Conservation (phyloP, 2,888 invertebrate genomes). For the Archaeoteleia sp. region DNA sequence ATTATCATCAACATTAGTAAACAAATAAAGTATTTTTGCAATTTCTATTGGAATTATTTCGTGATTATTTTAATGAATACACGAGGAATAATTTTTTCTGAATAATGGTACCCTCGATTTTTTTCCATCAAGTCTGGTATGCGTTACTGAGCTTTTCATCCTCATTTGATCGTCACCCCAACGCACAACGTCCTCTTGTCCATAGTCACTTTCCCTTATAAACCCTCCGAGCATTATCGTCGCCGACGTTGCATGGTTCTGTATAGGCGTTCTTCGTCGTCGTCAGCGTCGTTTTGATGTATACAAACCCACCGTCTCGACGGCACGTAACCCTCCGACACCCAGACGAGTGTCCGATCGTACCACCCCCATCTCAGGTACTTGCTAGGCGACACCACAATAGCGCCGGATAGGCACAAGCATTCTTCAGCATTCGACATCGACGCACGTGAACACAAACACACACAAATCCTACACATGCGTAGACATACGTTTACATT, state of each 20-base stretch:
- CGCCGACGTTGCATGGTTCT: slow-evolving; percentile 43
- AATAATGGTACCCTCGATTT: slow-evolving; percentile 14
- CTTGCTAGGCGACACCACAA: slow-evolving; percentile 54
- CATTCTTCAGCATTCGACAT: slow-evolving; percentile 40
- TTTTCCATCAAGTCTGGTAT: slow-evolving; percentile 34
- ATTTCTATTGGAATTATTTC: too few relatives aligned
- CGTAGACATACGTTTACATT: too few relatives aligned
- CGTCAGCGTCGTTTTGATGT: slow-evolving; percentile 44
- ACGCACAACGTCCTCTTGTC: slow-evolving; percentile 40
- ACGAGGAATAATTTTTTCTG: slow-evolving; percentile 8
- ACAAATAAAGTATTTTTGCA: too few relatives aligned
- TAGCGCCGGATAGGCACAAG: slow-evolving; percentile 49
- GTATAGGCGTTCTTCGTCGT: slow-evolving; percentile 40
- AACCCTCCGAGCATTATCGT: slow-evolving; percentile 50
- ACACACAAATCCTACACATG: too few relatives aligned
- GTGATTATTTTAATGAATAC: slow-evolving; percentile 19
- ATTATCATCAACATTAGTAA: neutral
- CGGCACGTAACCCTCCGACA: slow-evolving; percentile 48
- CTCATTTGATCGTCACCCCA: slow-evolving; percentile 45
- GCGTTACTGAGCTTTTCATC: slow-evolving; percentile 45
- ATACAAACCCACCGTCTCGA: slow-evolving; percentile 46
- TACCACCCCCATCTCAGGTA: slow-evolving; percentile 46
- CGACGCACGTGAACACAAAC: too few relatives aligned
- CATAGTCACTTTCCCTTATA: slow-evolving; percentile 50
- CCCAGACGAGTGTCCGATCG: slow-evolving; percentile 48